phyloP scores from a whole-genome alignment of 2,888 invertebrate species.

The Malachius bipustulatus region DNA sequence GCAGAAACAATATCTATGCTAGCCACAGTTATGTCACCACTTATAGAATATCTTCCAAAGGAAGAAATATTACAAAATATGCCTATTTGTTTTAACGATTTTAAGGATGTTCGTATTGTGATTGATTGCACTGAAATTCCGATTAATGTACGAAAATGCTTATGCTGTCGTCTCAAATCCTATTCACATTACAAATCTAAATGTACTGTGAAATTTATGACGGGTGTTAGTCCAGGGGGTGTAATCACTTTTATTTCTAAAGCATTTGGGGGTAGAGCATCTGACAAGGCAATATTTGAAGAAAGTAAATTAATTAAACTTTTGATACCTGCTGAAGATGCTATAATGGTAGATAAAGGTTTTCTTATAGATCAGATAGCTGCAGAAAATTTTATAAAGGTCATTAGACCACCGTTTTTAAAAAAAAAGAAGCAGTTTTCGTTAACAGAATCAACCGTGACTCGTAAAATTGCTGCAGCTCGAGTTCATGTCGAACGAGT shows the following conservation, averaged over 20 bases:
- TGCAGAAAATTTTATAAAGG: slow-evolving; percentile 10
- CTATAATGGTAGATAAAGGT: too few species aligned
- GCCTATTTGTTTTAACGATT: slow-evolving; percentile 10
- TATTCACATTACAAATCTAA: slow-evolving; percentile 17
- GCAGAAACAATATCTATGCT: too few species aligned
- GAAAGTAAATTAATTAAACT: slow-evolving; percentile 10
- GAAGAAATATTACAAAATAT: slow-evolving; percentile 11
- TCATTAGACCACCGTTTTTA: slow-evolving; percentile 16
- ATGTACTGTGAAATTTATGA: slow-evolving; percentile 19
- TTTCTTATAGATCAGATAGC: slow-evolving; percentile 22
- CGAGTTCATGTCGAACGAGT: slow-evolving; percentile 17
- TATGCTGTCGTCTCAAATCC: slow-evolving; percentile 11
- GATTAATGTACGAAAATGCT: slow-evolving; percentile 9
- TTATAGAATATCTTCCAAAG: too few species aligned
- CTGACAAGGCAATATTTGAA: slow-evolving; percentile 20
- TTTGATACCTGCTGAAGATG: slow-evolving; percentile 13
- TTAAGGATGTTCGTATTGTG: slow-evolving; percentile 9
- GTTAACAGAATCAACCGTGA: slow-evolving; percentile 12
- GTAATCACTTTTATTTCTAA: slow-evolving; percentile 17
- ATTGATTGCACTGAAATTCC: slow-evolving; percentile 12
- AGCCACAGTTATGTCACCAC: too few species aligned
- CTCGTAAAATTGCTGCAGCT: slow-evolving; percentile 15
- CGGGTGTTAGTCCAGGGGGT: slow-evolving; percentile 19
- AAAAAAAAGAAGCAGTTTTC: slow-evolving; percentile 15
- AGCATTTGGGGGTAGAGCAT: slow-evolving; percentile 18